A percentile compares a stretch with the other conserved stretches of the same genome.
Conservation (phyloP, 2,888 invertebrate species). For the Itoplectis maculator region DNA sequence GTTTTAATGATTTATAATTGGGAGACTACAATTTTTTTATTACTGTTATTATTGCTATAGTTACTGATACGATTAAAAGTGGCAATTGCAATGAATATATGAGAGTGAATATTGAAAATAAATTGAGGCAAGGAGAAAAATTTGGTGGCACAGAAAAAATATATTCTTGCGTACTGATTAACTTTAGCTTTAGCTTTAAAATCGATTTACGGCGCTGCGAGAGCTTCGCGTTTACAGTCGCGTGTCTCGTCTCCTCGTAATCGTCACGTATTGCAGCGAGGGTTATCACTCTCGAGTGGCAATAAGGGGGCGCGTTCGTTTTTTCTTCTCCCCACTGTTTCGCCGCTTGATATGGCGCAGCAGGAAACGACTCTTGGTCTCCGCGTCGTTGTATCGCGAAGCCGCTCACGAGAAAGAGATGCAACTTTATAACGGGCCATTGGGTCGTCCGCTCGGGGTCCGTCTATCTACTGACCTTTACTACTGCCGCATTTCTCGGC, state of each 20-base stretch:
- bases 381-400: conserved; percentile 36
- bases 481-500: conserved; percentile 59
- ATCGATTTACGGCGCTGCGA: too few species aligned
- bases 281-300: conserved; percentile 45
- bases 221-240: conserved; percentile 43
- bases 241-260: conserved; percentile 45
- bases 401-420: conserved; percentile 36
- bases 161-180: not conserved
- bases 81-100: too few species aligned
- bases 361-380: conserved; percentile 19
- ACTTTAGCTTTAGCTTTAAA: too few species aligned
- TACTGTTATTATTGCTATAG: too few species aligned
- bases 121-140: too few species aligned
- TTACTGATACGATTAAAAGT: too few species aligned
- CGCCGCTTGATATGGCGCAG: conserved; percentile 17
- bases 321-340: conserved; percentile 4
- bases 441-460: not conserved
- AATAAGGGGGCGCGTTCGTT: conserved; percentile 48
- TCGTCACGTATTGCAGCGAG: conserved; percentile 45
- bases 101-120: too few species aligned
- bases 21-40: too few species aligned
- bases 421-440: conserved; percentile 50
- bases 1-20: too few species aligned
- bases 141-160: not conserved
- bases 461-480: conserved; percentile 45